Evolutionary conservation across 53 echinoderm and acorn worm genomes (phyloP), one percentile per base, ranked within the genome.

Genomic region (Temnopleurus reevesii): DNA sequence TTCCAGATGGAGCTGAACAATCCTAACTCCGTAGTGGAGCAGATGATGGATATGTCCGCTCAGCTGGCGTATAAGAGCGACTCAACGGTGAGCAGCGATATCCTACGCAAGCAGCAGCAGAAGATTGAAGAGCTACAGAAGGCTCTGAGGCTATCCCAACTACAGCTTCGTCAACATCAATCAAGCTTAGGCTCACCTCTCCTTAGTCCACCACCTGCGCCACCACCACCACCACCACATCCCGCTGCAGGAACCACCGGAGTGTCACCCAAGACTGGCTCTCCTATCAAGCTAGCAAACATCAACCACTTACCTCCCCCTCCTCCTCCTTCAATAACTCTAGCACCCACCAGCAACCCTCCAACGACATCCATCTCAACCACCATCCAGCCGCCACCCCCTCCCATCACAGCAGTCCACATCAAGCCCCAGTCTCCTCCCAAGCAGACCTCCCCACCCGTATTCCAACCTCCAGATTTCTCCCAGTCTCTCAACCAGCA

Each of bases 41-140:
- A 96, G 45, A 93, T 95, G 92, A 95, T 94, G 91, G 95, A 95
- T 27, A 41, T 93, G 59, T 89, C 94, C 79, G 90, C 57, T 41
- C 71, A 85, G 55, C 76, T 89, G 47, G 76, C 34, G 4, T 49
- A 41, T 15, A n/a, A n/a, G n/a, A 45, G 13, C 21, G 65, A 56
- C 13, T 51, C 57, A 8, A 82, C 92, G 4, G 54, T 86, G 43
- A 94, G 94, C 90, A 90, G 61, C 13, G 93, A 95, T 55, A 77
- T 99, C 26, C 81, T 99, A 15, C 86, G 90, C 43, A 92, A 99
- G 76, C 99, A 99, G 80, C 95, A 96, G 53, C 89, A 90, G 57
- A 94, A 93, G 59, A 99, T 99, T 34, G 93, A 95, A 81, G 95
- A 99, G 81, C 84, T 99, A 33, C 95, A 99, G 76, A 94, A 86